These are phyloP conservation scores for Labeo calbasu DNA, from an alignment of 2,797 vertebrate species.

Conservation along the genomic window DNA sequence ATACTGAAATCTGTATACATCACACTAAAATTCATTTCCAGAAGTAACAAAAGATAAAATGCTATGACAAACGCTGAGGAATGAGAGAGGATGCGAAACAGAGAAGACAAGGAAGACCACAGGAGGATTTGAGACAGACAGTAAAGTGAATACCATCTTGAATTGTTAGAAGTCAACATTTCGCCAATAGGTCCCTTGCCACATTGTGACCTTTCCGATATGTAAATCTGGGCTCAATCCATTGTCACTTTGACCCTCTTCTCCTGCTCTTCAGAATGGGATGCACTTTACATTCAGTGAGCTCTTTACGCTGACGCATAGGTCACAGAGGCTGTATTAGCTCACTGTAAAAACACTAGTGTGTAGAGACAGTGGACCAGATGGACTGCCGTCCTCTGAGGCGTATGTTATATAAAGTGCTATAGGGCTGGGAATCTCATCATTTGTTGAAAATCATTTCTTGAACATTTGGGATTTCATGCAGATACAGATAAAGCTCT, in stretches of 20 bases:
- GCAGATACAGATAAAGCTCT: neutral
- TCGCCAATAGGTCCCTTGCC: slow-evolving; percentile 77
- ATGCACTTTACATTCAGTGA: slow-evolving; percentile 78
- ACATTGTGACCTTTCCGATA: slow-evolving; percentile 79
- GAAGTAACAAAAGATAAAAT: slow-evolving; percentile 31
- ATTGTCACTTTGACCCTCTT: slow-evolving; percentile 74
- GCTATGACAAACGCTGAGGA: neutral
- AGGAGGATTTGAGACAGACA: slow-evolving; percentile 74
- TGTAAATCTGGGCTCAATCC: slow-evolving; percentile 78
- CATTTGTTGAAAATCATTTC: neutral
- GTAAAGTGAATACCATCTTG: slow-evolving; percentile 67
- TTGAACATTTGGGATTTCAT: neutral
- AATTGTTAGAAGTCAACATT: slow-evolving; percentile 78
- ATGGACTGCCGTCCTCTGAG: slow-evolving; percentile 41
- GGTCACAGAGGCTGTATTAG: slow-evolving; percentile 71
- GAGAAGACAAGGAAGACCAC: slow-evolving; percentile 59
- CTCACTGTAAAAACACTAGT: slow-evolving; percentile 73
- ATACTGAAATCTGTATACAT: neutral
- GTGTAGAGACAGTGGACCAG: slow-evolving; percentile 40
- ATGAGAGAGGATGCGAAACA: neutral
- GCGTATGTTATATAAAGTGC: slow-evolving; percentile 58
- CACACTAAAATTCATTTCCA: slow-evolving; percentile 36
- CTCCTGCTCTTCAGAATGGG: slow-evolving; percentile 62
- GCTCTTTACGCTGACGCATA: slow-evolving; percentile 47
- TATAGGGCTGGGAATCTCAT: neutral